A percentile compares a stretch with the other conserved stretches of the same genome.
phyloP scores from a whole-genome alignment of 2,113 vertebrate species.

The Hystrix brachyura region DNA sequence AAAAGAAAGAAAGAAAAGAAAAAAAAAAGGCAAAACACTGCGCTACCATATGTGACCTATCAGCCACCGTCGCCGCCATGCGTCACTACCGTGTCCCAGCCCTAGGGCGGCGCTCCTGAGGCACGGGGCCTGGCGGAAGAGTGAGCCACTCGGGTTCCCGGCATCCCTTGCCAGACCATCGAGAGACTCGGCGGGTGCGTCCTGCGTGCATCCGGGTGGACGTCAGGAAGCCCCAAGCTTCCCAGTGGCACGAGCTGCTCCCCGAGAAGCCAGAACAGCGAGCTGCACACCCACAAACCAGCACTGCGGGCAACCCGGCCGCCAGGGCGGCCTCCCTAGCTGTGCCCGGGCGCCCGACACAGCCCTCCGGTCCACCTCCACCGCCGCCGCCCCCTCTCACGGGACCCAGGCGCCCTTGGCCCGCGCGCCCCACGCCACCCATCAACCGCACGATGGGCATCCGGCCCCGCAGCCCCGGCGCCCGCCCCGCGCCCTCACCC shows the following conservation, averaged over 20 bases:
- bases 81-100: not conserved
- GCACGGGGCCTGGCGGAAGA: no score
- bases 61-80: no score
- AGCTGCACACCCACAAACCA: rapidly evolving
- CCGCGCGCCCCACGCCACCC: not conserved
- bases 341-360: no score
- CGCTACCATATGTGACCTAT: no score
- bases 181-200: not conserved
- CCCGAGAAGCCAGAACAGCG: rapidly evolving
- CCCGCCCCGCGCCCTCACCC: not conserved
- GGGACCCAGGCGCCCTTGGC: not conserved
- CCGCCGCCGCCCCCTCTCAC: not conserved
- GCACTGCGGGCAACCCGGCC: no score
- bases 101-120: no score
- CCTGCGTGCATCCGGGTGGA: rapidly evolving
- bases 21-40: no score
- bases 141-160: not conserved
- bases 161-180: not conserved
- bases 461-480: constrained; percentile 24
- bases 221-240: no score
- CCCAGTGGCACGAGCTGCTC: no score
- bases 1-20: no score
- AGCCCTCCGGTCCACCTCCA: no score
- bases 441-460: not conserved
- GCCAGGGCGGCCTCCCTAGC: not conserved